Base-by-base conservation (phyloP, 2,888 invertebrate species). In the Euzophera pinguis region DNA sequence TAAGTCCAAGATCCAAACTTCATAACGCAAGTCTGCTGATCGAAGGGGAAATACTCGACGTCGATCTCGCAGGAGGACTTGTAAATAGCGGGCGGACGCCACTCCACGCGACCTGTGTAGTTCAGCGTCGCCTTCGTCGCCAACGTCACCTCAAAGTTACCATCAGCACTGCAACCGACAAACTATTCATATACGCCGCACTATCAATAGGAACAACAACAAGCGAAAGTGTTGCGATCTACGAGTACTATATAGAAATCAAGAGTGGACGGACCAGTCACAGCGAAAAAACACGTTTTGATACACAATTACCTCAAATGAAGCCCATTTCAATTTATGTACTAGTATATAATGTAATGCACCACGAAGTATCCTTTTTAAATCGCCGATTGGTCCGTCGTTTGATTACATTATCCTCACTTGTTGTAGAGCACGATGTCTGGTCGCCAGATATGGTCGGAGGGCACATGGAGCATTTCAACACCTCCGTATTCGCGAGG, bases 31-130 rank as follows among this genome's bases (percentile, higher is more conserved):
- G 96, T 96, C 92, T 97, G 97, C 91, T 96, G 96, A 90, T 97
- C 97, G 91, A 97, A 97, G 60, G 97, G 97, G 91, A 97, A 97
- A 92, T 96, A 96, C 91, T 96, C 96, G 80, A 96, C 96, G 91
- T 96, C 96, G 80, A 96, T 96, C 91, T 96, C 96, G 85, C 96
- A 96, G 66, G 96, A 96, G 70, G 96, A 96, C 91, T 98, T 97
- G 94, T 97, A 98, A 81, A 98, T 97, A 79, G 97, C 98, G 41
- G 98, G 98, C 59, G 98, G 98, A 83, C 97, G 97, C 97, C 97
- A 97, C 83, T 96, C 95, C 73, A 97, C 97, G 81, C 95, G 93
- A 63, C 97, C 97, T 75, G 95, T 94, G 85, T 95, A 94, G 92
- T 96, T 95, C 83, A 96, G 94, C 78, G 96, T 96, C 76, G 96